Evolutionary conservation across 1,140 invertebrate genomes (phyloP).

Genomic region (Cecropterus lyciades): DNA sequence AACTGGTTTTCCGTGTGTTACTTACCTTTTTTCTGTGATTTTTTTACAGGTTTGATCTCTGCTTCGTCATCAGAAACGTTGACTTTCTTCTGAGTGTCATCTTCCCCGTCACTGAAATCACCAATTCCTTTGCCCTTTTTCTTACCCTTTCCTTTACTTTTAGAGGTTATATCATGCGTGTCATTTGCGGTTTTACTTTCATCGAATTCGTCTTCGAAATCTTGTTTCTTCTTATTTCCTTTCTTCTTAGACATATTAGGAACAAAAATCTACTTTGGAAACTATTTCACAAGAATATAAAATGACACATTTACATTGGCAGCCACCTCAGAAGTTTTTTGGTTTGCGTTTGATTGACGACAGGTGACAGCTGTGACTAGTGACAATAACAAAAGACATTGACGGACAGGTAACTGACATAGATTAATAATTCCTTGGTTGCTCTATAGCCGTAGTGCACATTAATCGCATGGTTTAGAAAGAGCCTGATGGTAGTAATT

Average conservation of each 20-base stretch:
- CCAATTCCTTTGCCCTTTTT: constrained; percentile 80
- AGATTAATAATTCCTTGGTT: too few relatives aligned
- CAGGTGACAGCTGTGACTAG: too few relatives aligned
- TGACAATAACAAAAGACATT: too few relatives aligned
- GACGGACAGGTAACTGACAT: too few relatives aligned
- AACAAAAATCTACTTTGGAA: constrained; percentile 21
- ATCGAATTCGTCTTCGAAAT: constrained; percentile 85
- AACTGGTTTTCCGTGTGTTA: background rate
- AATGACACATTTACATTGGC: background rate
- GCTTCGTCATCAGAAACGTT: constrained; percentile 81
- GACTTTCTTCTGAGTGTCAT: constrained; percentile 58
- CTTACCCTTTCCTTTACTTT: constrained; percentile 79
- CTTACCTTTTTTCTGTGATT: constrained; percentile 84
- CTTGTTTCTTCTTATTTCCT: constrained; percentile 86
- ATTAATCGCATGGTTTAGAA: too few relatives aligned
- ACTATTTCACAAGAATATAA: constrained; percentile 11
- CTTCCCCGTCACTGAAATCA: constrained; percentile 81
- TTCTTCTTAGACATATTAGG: constrained; percentile 86
- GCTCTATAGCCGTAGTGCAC: too few relatives aligned
- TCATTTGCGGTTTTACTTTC: constrained; percentile 71
- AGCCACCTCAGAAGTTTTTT: constrained; percentile 4
- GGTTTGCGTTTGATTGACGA: too few relatives aligned
- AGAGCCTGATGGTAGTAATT: too few relatives aligned
- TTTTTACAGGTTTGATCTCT: constrained; percentile 75
- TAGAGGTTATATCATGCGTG: constrained; percentile 81